Percentiles rank a stretch among this genome's conserved stretches.
phyloP scores from a whole-genome alignment of 2,888 invertebrate species.

The Strigamia transsilvanica region DNA sequence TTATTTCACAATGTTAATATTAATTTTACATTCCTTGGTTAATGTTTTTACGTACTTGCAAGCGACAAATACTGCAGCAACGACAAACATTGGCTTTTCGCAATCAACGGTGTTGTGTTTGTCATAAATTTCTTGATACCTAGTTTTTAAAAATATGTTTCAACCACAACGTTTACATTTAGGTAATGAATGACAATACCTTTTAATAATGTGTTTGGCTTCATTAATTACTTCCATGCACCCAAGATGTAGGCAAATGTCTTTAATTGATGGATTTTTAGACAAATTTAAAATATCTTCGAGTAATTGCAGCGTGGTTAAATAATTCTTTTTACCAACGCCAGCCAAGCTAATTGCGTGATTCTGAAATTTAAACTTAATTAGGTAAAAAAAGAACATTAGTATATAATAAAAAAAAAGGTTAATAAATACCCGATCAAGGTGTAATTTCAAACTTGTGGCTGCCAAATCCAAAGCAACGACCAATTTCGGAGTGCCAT shows the following conservation, averaged over 20 bases:
- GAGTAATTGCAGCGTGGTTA: conserved; percentile 48
- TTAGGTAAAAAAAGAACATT: neutral
- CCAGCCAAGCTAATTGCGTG: conserved; percentile 53
- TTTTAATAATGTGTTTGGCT: conserved; percentile 51
- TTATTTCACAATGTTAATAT: neutral
- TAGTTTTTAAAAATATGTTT: neutral
- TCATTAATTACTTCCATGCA: conserved; percentile 50
- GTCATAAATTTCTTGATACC: conserved; percentile 28
- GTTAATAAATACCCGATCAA: conserved; percentile 3
- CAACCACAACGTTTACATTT: too few relatives aligned
- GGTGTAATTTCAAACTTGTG: neutral
- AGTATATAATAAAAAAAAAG: too few relatives aligned
- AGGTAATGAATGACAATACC: neutral
- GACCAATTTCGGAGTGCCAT: neutral
- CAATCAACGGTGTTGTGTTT: conserved; percentile 22
- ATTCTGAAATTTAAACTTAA: conserved; percentile 49
- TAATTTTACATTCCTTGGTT: too few relatives aligned
- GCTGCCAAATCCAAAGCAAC: neutral
- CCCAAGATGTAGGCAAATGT: conserved; percentile 54
- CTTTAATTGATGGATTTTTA: conserved; percentile 21
- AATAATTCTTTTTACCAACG: conserved; percentile 52
- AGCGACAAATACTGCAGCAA: conserved; percentile 53
- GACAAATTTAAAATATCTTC: conserved; percentile 50
- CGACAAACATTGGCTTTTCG: conserved; percentile 46
- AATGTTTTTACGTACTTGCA: conserved; percentile 52